Percentiles rank a stretch among this genome's conserved stretches.
Evolutionary conservation across 2,888 invertebrate genomes (phyloP).

Genomic region (Eugnorisma glareosa): DNA sequence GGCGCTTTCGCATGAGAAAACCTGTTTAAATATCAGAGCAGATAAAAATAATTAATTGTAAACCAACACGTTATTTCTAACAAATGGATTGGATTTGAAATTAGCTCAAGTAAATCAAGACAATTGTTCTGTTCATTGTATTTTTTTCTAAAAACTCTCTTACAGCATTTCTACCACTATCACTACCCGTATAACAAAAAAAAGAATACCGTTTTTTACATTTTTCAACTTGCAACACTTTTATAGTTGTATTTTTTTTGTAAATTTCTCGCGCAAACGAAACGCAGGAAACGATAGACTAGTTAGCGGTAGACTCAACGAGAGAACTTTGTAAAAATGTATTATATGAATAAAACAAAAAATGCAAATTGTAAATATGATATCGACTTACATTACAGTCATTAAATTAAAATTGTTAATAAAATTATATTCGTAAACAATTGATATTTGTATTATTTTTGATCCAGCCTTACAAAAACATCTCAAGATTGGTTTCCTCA

Average conservation of each 20-base stretch:
- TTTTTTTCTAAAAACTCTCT: constrained; percentile 17
- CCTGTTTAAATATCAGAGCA: constrained; percentile 5
- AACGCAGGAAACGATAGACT: constrained; percentile 60
- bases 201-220: constrained; percentile 49
- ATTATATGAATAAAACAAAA: constrained; percentile 79
- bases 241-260: constrained; percentile 66
- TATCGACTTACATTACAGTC: constrained; percentile 90
- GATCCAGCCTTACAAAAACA: background rate
- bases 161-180: constrained; percentile 60
- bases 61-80: background rate
- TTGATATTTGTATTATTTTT: constrained; percentile 80
- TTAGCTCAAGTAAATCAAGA: constrained; percentile 8
- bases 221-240: constrained; percentile 59
- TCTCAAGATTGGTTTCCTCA: background rate
- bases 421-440: constrained; percentile 91
- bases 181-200: constrained; percentile 42
- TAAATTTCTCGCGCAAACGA: constrained; percentile 65
- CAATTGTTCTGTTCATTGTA: constrained; percentile 10
- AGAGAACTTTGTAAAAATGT: constrained; percentile 89
- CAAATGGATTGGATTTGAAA: background rate
- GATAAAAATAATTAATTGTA: constrained; percentile 9
- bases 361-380: constrained; percentile 89
- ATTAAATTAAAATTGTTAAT: constrained; percentile 91
- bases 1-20: constrained; percentile 7
- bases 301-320: constrained; percentile 74